Evolutionary conservation across 1,140 invertebrate genomes (phyloP), one percentile per base, ranked within the genome.

Genomic region (Temnothorax nylanderi): DNA sequence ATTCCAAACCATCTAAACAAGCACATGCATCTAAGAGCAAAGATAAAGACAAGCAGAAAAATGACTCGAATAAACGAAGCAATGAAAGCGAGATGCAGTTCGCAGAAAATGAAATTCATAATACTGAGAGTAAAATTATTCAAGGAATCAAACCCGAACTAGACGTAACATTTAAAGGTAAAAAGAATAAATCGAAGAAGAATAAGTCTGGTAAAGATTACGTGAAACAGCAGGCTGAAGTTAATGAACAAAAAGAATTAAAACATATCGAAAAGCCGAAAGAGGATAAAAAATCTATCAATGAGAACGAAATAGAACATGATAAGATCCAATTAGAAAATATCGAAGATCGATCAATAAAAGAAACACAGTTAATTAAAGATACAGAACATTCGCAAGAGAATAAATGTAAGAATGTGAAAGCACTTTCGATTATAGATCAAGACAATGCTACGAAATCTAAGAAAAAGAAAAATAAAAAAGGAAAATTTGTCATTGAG

Each of bases 391-490:
- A 71, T 13, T 26, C 37, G 10, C 21, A 44, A 18, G 41, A 82
- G n/a, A 34, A 34, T 21, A 74, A 84, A 41, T 41, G n/a, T 32
- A 87, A 75, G 26, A 0, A 37, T 10, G 16, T 10, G 10, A 5
- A 72, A 34, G 13, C 37, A 72, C 47, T 8, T 6, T 13, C 54
- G 11, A 6, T 44, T 44, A 54, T 41, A 13, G 49, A 78, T 34
- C 44, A 67, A 4, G 34, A 13, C 10, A 44, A n/a, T 21, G 0
- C 8, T 18, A 67, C 64, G 8, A 85, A 88, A 37, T 69, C 85
- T 62, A 86, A 88, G 74, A 90, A 71, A 21, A 89, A 89, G 18
- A 86, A 80, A n/a, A 76, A 74, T 65, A 78, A 65, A 21, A 88
- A 69, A 2, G 34, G 3, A 16, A 85, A 91, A 37, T 34, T 62